These are phyloP conservation scores for Bubalus kerabau DNA, from an alignment of 2,113 vertebrate species.

Conservation along the genomic window DNA sequence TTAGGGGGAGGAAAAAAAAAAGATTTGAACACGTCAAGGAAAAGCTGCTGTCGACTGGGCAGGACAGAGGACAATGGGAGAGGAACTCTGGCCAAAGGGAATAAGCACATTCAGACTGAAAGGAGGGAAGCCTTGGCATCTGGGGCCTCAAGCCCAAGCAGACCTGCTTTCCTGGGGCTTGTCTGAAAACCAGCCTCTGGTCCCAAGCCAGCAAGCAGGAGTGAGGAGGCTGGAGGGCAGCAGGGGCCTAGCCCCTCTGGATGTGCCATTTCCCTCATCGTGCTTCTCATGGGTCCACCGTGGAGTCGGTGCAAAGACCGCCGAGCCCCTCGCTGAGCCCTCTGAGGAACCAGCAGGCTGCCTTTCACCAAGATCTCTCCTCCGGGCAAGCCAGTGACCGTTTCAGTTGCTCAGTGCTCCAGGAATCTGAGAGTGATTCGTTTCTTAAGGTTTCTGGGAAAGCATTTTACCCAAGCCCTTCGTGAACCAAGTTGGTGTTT, in stretches of 20 bases:
- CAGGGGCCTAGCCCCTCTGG: neutral
- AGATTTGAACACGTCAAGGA: neutral
- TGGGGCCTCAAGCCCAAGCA: neutral
- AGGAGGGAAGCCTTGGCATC: neutral
- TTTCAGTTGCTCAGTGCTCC: neutral
- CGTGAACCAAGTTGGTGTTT: neutral
- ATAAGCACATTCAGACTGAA: neutral
- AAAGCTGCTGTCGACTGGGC: neutral
- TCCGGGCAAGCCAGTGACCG: fast-evolving
- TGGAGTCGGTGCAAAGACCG: neutral
- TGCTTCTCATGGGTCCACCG: neutral
- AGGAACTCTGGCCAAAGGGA: neutral
- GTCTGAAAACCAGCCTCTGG: neutral
- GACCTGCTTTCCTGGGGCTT: neutral
- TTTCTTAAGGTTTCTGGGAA: neutral
- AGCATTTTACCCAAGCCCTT: neutral
- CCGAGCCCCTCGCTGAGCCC: neutral
- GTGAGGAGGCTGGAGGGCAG: neutral
- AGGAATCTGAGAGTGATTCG: neutral
- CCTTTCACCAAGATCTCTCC: neutral
- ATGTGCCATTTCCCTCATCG: neutral
- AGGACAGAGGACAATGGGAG: neutral
- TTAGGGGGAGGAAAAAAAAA: neutral
- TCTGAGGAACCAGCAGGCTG: neutral
- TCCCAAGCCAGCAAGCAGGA: neutral